phyloP scores from a whole-genome alignment of 2,113 vertebrate genomes.

The Balaeniceps rex region DNA sequence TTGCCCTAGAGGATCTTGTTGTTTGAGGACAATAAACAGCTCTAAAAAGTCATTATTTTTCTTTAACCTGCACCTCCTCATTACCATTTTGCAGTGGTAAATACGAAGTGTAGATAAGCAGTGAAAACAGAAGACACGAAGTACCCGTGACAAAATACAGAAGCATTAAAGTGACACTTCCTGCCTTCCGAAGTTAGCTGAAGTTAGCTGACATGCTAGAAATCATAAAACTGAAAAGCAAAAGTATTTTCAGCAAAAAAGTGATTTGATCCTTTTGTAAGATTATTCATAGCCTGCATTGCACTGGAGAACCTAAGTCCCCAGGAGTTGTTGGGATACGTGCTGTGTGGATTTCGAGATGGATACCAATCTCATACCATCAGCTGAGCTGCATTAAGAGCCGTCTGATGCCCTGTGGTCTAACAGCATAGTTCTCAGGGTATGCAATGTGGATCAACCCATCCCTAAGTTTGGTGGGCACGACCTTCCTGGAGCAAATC shows the following conservation, averaged over 20 bases:
- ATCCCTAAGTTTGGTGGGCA: not conserved
- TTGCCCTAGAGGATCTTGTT: conserved; percentile 21
- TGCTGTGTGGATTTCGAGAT: not conserved
- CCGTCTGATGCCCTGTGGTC: not conserved
- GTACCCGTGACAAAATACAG: not conserved
- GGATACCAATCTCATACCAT: not conserved
- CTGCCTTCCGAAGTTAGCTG: not conserved
- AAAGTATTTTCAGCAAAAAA: not conserved
- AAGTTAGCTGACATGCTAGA: not conserved
- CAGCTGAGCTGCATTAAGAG: not conserved
- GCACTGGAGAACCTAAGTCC: not conserved
- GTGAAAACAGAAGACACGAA: conserved; percentile 14
- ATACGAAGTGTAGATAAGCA: not conserved
- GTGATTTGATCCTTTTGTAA: not conserved
- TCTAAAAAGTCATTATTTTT: conserved; percentile 53
- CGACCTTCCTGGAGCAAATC: not conserved
- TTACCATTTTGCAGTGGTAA: conserved; percentile 40
- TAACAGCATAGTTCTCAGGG: not conserved
- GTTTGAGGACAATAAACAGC: conserved; percentile 51
- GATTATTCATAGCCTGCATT: not conserved
- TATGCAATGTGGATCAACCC: not conserved
- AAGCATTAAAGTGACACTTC: not conserved
- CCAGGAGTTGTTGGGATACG: not conserved
- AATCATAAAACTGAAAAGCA: not conserved
- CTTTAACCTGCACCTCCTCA: conserved; percentile 43